Base-by-base conservation (phyloP, 2,113 vertebrate genomes). In the Gorsachius goisagi region DNA sequence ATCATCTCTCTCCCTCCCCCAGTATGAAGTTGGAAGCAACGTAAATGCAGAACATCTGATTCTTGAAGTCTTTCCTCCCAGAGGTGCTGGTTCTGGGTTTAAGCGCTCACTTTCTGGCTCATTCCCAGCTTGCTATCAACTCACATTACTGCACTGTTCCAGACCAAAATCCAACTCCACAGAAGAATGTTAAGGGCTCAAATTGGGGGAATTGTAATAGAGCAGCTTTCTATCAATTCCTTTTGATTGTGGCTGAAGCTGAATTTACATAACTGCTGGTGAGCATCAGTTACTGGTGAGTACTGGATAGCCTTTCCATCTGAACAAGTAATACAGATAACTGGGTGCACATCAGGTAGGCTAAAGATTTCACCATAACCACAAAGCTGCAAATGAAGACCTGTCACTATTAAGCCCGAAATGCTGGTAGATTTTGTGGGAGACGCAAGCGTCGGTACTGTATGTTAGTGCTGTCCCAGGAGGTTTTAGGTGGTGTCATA, bases 61-160 rank as follows among this genome's bases (percentile, higher is more conserved):
- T 92, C 73, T 79, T 89, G 77, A 92, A 84, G 56, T 62, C 53
- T 97, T 76, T 89, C 37, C 28, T 95, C 95, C 80, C 94, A 87
- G 86, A 92, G 80, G 84, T 92, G 66, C 45, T 79, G 89, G 88
- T 97, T 95, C 86, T 85, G 88, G 73, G 80, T 90, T 90, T 96
- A 93, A 93, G 62, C 52, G 49, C 52, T 89, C 39, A 24, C 39
- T 92, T 89, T 89, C 80, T 97, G 96, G 94, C 88, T 96, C 27
- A 13, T 20, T 66, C 41, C 80, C 86, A 97, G 53, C 13, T 81
- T 92, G 80, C 88, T 92, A 89, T 96, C 94, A 90, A 37, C 45
- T 95, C 84, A 82, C 30, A 88, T 94, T 77, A 81, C 39, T 76
- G 35, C 22, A 47, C 66, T 60, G 39, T 52, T 97, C 80, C 92